phyloP scores from a whole-genome alignment of 2,797 vertebrate genomes.

The Xyrichtys novacula region DNA sequence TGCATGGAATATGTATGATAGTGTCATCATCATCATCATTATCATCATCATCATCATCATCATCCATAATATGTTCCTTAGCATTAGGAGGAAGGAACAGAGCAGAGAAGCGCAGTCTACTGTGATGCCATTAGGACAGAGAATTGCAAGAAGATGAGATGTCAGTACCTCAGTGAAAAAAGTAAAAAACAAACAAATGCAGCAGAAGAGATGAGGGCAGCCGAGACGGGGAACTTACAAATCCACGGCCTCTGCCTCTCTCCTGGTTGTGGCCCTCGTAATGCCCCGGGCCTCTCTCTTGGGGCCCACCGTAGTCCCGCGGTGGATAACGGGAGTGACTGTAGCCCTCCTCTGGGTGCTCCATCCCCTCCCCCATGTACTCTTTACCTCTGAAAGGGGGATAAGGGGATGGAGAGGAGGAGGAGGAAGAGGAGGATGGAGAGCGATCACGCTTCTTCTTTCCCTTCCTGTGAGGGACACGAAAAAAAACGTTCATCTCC shows the following conservation, averaged over 20 bases:
- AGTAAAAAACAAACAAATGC: conserved; percentile 6
- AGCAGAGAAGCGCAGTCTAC: conserved; percentile 67
- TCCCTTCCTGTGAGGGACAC: conserved; percentile 89
- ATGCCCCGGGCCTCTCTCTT: conserved; percentile 72
- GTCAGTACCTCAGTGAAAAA: conserved; percentile 41
- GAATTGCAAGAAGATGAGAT: conserved; percentile 57
- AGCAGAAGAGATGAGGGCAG: background rate
- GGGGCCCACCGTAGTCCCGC: conserved; percentile 86
- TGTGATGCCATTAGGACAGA: conserved; percentile 60
- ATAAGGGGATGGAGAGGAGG: conserved; percentile 87
- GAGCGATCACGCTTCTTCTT: conserved; percentile 95
- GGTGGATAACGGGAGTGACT: conserved; percentile 90
- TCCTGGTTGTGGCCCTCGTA: conserved; percentile 74
- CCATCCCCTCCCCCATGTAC: conserved; percentile 87
- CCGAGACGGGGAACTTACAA: conserved; percentile 86
- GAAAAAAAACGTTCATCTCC: background rate
- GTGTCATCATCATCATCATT: conserved; percentile 61
- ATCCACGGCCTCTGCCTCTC: conserved; percentile 87
- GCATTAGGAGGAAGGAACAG: conserved; percentile 66
- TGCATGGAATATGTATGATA: conserved; percentile 66
- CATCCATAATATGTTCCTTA: conserved; percentile 71
- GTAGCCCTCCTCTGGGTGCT: conserved; percentile 90
- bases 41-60: conserved; percentile 65
- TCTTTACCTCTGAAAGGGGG: conserved; percentile 88
- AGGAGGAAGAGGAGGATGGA: conserved; percentile 94